A percentile compares a stretch with the other conserved stretches of the same genome.
Evolutionary conservation across 2,113 vertebrate genomes (phyloP).

Genomic region (Malaclemys terrapin): DNA sequence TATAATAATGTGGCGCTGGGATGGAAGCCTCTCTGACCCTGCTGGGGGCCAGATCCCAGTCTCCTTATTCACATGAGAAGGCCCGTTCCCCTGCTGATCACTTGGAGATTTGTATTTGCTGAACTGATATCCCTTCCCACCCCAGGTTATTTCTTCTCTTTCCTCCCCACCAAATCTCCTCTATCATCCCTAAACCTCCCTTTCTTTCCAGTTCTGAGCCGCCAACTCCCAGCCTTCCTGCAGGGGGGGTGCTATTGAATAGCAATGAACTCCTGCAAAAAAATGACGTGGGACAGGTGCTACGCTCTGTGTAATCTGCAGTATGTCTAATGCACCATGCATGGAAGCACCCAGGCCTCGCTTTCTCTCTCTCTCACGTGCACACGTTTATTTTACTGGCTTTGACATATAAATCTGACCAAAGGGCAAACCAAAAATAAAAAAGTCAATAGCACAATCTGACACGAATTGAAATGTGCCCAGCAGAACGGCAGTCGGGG

Average conservation of each 20-base stretch:
- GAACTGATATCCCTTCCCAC: not conserved
- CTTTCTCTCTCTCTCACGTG: not conserved
- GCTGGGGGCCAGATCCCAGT: not conserved
- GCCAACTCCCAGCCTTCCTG: not conserved
- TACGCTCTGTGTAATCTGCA: not conserved
- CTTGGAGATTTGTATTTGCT: not conserved
- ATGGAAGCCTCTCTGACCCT: not conserved
- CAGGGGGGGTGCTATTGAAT: not conserved
- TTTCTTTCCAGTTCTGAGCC: not conserved
- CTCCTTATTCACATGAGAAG: not conserved
- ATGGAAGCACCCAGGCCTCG: not conserved
- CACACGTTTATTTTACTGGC: not conserved
- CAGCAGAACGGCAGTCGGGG: not conserved
- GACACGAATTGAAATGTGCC: not conserved
- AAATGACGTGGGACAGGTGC: fast-evolving
- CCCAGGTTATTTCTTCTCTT: too few relatives aligned
- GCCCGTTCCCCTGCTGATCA: fast-evolving
- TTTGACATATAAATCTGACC: not conserved
- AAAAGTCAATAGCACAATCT: not conserved
- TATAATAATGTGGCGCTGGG: not conserved
- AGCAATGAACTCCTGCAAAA: not conserved
- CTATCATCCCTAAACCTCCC: not conserved
- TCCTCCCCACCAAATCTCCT: fast-evolving
- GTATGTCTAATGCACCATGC: not conserved
- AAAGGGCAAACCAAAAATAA: not conserved